phyloP scores from a whole-genome alignment of 2,888 invertebrate genomes.

The Dexiosoma caninum region DNA sequence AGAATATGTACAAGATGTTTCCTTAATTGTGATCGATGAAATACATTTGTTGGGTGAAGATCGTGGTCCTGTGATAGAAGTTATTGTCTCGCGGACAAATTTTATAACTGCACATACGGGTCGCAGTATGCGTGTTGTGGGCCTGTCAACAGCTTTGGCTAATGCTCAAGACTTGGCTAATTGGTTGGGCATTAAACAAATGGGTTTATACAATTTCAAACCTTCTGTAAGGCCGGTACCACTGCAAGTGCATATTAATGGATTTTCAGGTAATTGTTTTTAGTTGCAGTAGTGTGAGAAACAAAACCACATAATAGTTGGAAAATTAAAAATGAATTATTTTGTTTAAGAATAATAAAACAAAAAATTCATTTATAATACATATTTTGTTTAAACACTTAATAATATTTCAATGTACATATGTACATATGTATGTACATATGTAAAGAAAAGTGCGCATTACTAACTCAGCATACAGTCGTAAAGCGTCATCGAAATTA shows the following conservation, averaged over 20 bases:
- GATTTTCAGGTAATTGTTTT: constrained; percentile 86
- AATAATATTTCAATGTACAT: background rate
- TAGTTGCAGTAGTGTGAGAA: too few relatives aligned
- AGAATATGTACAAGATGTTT: constrained; percentile 93
- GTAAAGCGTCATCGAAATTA: too few relatives aligned
- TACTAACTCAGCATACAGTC: too few relatives aligned
- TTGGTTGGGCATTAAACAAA: constrained; percentile 93
- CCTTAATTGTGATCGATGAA: constrained; percentile 97
- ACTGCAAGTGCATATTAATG: constrained; percentile 91
- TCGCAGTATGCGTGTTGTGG: constrained; percentile 90
- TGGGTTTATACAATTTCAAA: constrained; percentile 97
- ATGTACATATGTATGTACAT: too few relatives aligned
- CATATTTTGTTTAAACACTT: too few relatives aligned
- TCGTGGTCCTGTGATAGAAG: constrained; percentile 93
- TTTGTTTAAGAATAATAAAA: too few relatives aligned
- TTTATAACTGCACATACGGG: constrained; percentile 95
- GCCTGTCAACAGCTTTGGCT: constrained; percentile 97
- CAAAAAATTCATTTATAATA: too few relatives aligned
- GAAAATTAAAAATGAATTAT: too few relatives aligned
- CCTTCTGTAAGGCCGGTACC: constrained; percentile 99
- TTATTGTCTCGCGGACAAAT: constrained; percentile 98
- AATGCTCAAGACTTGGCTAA: constrained; percentile 97
- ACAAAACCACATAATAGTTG: too few relatives aligned
- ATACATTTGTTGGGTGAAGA: constrained; percentile 97
- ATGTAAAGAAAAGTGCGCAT: too few relatives aligned